Base-by-base conservation (phyloP, 2,888 invertebrate genomes). In the Pandemis heparana region DNA sequence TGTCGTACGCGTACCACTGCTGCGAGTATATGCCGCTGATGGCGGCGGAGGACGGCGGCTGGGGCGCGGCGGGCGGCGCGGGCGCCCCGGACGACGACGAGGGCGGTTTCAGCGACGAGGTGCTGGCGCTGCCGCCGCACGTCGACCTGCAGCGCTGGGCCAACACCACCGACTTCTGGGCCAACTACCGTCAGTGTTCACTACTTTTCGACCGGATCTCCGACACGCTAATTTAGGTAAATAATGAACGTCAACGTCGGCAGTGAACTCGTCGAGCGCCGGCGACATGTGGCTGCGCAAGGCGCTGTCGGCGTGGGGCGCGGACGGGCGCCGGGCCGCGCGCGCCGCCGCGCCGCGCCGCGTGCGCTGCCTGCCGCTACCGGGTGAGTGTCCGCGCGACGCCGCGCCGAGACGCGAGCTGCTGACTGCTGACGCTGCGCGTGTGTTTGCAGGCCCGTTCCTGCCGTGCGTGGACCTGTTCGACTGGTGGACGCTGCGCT, bases 401-500 rank as follows among this genome's bases (percentile, higher is more conserved):
- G 14, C 39, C 16, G 64, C 18, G 48, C 74, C n/a, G n/a, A n/a
- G n/a, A n/a, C n/a, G n/a, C n/a, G n/a, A n/a, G n/a, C n/a, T n/a
- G n/a, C n/a, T n/a, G n/a, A n/a, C n/a, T n/a, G 41, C 56, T 46
- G 41, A 48, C 38, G 14, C 39, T 32, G 64, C 18, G 48, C 74
- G 72, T 68, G 61, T 53, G 63, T 62, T n/a, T 89, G 96, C 90
- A 96, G 98, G 98, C 39, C 99, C 99, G 4, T 99, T 99, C 93
- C 95, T 99, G 85, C 99, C 99, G 5, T 99, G 99, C 89, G 97
- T 98, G 85, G 99, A 99, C 90, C 95, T 99, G 71, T 99, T 99
- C 90, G 99, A 99, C 87, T 99, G 99, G 99, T 99, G 99, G 99
- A 98, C 98, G 5, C 93, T 99, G 81, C 96, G 99, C 59, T 99